Evolutionary conservation across 2,797 vertebrate genomes (phyloP), one percentile per base, ranked within the genome.

Genomic region (Semotilus atromaculatus): DNA sequence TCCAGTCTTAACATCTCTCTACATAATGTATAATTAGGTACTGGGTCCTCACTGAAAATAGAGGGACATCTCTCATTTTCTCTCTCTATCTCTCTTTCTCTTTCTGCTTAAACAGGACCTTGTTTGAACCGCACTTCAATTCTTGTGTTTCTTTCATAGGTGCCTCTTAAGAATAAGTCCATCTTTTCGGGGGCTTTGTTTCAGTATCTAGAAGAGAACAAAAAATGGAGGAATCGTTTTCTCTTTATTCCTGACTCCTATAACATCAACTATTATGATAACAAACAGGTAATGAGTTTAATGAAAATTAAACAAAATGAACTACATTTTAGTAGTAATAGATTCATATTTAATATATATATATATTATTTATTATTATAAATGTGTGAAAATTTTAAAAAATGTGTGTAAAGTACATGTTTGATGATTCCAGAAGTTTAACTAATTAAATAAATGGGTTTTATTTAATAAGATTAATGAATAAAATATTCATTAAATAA

Each of bases 171-270:
- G 26, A 97, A 97, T 89, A 96, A 95, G 0, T 95, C 96, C 91
- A 97, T 99, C 94, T 98, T 98, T 90, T 98, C 97, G 0, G 97
- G 98, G 38, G 95, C 96, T 60, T 94, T 99, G 71, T 97, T 97
- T 90, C 98, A 98, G 91, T 98, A 96, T 90, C 90, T 97, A 1
- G 97, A 98, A 87, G 97, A 98, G 88, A 99, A 92, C 91, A 98
- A 96, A 94, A 99, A 98, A 86, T 99, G 97, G 97, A 93, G 96
- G 87, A 98, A 96, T 92, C 97, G 96, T 36, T 98, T 97, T 90
- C 93, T 97, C 1, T 94, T 97, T 0, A 93, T 99, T 77, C 97
- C 97, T 0, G 97, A 98, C 92, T 96, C 97, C 86, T 98, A 99
- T 0, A 95, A 94, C 83, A 92, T 99, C 90, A 93, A 94, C 55